Base-by-base conservation (phyloP, 2,888 invertebrate species). In the Hipparchia semele region DNA sequence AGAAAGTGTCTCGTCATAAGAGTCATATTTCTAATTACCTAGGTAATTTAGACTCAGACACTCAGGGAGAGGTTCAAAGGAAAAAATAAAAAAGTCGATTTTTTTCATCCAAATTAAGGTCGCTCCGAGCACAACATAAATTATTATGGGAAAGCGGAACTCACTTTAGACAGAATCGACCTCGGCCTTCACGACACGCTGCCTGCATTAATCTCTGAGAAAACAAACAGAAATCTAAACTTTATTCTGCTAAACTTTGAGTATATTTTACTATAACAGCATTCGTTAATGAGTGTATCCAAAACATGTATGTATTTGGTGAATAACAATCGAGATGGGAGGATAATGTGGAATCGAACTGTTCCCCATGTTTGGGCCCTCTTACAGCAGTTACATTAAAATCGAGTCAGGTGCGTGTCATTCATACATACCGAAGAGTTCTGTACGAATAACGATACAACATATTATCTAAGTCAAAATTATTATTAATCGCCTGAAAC, bases 121-220 rank as follows among this genome's bases (percentile, higher is more conserved):
- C 69, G 61, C 53, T 10, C 53, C 45, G 54, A 68, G 58, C 23
- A 71, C 68, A 69, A 61, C 62, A 54, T 70, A 23, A 65, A 65
- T 65, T 65, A 39, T 53, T 33, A 54, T 61, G 68, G 60, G 72
- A 76, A 74, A 76, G 74, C 74, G 72, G 74, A 76, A 76, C 71
- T 68, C 68, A 65, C n/a, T 72, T 75, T 70, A 68, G 68, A 58
- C 74, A 67, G 70, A 70, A 33, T 9, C 74, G 72, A 73, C 74
- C 75, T 76, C 76, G 70, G 72, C 76, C 76, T 76, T 76, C 74
- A 71, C 70, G 70, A 69, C 46, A 71, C 73, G 71, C 68, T 61
- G 68, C 67, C 72, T 74, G 74, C 74, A 73, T 71, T 72, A 58
- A 71, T 72, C 64, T 68, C 72, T 33, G 39, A 7, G 46, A 10